Evolutionary conservation across 2,113 vertebrate species (phyloP).

Genomic region (Orycteropus afer): DNA sequence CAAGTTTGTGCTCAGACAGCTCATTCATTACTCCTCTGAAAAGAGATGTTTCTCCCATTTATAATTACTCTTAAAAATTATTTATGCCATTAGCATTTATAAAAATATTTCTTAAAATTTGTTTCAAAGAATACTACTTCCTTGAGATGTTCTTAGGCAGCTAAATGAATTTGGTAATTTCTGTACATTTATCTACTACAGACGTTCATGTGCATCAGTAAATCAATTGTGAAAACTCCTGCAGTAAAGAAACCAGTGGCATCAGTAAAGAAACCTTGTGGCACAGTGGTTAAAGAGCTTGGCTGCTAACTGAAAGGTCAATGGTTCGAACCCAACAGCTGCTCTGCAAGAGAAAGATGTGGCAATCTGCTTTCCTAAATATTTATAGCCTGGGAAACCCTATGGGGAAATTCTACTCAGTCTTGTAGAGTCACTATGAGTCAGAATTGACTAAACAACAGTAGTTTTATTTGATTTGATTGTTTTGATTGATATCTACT

Average conservation of each 20-base stretch:
- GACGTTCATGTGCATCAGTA: background rate
- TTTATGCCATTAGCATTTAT: background rate
- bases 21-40: background rate
- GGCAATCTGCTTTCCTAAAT: background rate
- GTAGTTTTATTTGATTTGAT: background rate
- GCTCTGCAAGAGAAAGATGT: background rate
- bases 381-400: background rate
- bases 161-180: conserved; percentile 49
- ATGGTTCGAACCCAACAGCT: background rate
- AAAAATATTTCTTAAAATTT: background rate
- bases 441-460: background rate
- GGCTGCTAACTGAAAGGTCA: background rate
- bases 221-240: background rate
- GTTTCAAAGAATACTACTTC: background rate
- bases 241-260: background rate
- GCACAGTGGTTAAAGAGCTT: background rate
- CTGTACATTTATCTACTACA: background rate
- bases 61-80: background rate
- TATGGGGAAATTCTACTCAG: background rate
- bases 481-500: background rate
- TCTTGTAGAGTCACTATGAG: background rate
- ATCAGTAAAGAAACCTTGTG: background rate
- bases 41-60: background rate
- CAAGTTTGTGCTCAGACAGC: background rate
- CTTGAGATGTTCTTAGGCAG: background rate